Evolutionary conservation across 2,888 invertebrate species (phyloP).

Genomic region (Seira musarum): DNA sequence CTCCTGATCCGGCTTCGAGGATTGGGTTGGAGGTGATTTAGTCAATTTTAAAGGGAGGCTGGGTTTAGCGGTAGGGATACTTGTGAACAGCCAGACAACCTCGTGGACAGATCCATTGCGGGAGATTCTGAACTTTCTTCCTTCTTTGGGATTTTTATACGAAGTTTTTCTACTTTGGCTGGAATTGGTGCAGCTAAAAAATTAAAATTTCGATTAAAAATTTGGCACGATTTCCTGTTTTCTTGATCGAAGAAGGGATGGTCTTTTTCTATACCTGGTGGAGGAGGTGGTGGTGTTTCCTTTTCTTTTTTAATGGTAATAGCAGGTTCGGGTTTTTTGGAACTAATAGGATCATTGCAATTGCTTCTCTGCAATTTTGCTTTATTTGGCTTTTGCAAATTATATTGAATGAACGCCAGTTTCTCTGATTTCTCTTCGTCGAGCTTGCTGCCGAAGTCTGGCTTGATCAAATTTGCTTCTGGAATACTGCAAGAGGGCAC

Average conservation of each 20-base stretch:
- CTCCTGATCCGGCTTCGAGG: background rate
- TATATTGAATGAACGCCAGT: constrained; percentile 49
- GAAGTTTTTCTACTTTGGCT: constrained; percentile 53
- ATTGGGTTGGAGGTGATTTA: no score
- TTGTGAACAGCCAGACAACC: constrained; percentile 53
- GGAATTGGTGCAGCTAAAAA: constrained; percentile 8
- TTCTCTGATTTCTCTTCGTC: constrained; percentile 49
- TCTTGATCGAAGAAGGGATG: background rate
- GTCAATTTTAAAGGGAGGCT: no score
- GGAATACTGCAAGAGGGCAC: constrained; percentile 43
- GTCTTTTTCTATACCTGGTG: constrained; percentile 36
- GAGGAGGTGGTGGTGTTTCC: constrained; percentile 32
- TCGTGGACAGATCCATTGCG: constrained; percentile 55
- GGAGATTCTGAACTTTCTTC: constrained; percentile 50
- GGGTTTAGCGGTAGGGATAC: no score
- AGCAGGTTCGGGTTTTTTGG: constrained; percentile 13
- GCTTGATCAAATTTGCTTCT: constrained; percentile 12
- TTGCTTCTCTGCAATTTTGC: constrained; percentile 38
- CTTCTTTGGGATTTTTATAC: constrained; percentile 53
- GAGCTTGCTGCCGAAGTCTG: constrained; percentile 9
- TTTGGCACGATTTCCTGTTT: background rate
- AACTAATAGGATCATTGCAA: no score
- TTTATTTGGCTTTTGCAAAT: constrained; percentile 38
- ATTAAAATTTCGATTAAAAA: background rate
- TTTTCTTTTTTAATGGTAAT: background rate